Base-by-base conservation (phyloP, 2,113 vertebrate genomes). In the Dryoscopus gambensis region DNA sequence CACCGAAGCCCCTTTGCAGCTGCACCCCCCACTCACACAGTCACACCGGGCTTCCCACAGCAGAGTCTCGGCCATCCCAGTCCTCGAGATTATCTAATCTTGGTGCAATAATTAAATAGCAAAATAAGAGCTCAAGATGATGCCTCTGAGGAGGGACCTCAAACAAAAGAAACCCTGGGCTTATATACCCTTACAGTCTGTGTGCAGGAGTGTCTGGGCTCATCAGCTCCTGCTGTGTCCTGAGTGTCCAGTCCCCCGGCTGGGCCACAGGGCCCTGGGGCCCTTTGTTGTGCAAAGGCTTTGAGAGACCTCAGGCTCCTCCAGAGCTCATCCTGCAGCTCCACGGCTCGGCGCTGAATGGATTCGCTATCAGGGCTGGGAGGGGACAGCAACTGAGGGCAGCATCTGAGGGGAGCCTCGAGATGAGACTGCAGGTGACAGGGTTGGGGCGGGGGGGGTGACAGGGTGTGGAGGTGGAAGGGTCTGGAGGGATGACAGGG, bases 341-440 rank as follows among this genome's bases (percentile, higher is more conserved):
- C 31, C 22, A 13, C 10, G 1, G 24, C 37, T 13, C 7, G 3
- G 59, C 33, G 3, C 28, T 2, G 60, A 30, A 20, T 0, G 50
- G 50, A 49, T 40, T 24, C 19, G 2, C 11, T 8, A 6, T 7
- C 40, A 13, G 49, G 42, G 60, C 70, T 35, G 35, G 24, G 52
- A n/a, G 33, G 35, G 42, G 55, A 19, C 44, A 42, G 63, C 50
- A 13, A 10, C 42, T 10, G 55, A 23, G 46, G 23, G 39, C 40
- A 24, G 56, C 56, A 59, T 2, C 56, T 11, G 56, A 24, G 56
- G 56, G 14, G 33, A 57, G 56, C 50, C 20, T 2, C 1, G 1
- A 17, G 6, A 37, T 5, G 5, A 44, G 59, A 30, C 18, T 3
- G 2, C 25, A 16, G 44, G 2, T 1, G 4, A 55, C 21, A 19